Base-by-base conservation (phyloP, 1,140 invertebrate genomes). In the Euwallacea similis region DNA sequence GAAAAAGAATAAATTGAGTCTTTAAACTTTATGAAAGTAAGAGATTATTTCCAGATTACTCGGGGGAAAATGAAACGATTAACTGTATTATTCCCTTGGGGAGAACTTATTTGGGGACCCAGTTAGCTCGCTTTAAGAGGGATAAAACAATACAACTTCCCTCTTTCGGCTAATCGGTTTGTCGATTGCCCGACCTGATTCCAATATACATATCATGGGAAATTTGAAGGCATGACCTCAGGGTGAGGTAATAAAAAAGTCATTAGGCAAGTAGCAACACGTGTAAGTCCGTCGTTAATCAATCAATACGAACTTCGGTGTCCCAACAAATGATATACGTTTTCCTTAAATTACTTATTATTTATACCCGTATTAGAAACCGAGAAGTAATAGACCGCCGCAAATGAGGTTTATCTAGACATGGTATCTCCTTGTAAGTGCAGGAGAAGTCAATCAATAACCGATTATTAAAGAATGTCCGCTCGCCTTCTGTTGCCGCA, bases 11-110 rank as follows among this genome's bases (percentile, higher is more conserved):
- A 65, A 65, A 65, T 54, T 65, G 63, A 65, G 46, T 65, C 63
- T 54, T 65, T 65, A 65, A 65, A 65, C 50, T 65, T 65, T 65
- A 54, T 65, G 63, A 54, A 65, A 65, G 63, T 53, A 13, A 33
- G 63, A 65, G 63, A 65, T 65, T 65, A 53, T 65, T 65, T 65
- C 54, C 63, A 54, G 63, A 65, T 65, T 65, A 65, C 46, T 13
- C 63, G 11, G 47, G 33, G 21, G 63, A 42, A 54, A 65, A 61
- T 61, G 42, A 16, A 61, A 61, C 59, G 59, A 61, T 43, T 61
- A 61, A 15, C 16, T 56, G 11, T 56, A 56, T 50, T 50, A 50
- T 50, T 50, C 46, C 46, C 9, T 50, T 13, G 13, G 46, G 46
- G 46, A 10, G 9, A 50, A 13, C 13, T 50, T 13, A 50, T 33